Base-by-base conservation (phyloP, 1,140 invertebrate genomes). In the Elysia chlorotica region DNA sequence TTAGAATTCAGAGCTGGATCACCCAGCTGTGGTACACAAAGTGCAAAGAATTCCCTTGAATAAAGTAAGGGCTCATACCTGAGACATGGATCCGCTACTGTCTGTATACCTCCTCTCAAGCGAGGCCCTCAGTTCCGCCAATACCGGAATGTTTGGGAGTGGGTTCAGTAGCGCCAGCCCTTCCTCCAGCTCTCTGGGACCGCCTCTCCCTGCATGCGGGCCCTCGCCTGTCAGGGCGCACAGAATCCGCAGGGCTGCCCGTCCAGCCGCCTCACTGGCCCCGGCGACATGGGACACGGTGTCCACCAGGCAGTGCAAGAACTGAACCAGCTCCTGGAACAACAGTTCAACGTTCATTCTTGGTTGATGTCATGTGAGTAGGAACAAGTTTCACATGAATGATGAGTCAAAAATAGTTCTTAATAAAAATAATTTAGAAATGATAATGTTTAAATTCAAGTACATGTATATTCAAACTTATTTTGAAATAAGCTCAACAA, bases 241-340 rank as follows among this genome's bases (percentile, higher is more conserved):
- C n/a, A 36, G 38, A 37, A 25, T 57, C n/a, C 35, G 10, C n/a
- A n/a, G n/a, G 30, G 35, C 67, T 2, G 21, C 5, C 17, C 4
- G 30, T n/a, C 54, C 28, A 35, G 59, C 59, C 2, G 2, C 35
- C 25, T 41, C 33, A 59, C 53, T 69, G 19, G n/a, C n/a, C 19
- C 3, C 21, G 14, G 25, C 67, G 23, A 17, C 25, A 21, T 25
- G 10, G 21, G 61, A 37, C 48, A 57, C 35, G 25, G 56, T 54
- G 35, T 68, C 35, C 31, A 74, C n/a, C 62, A 72, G 71, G 19
- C 28, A 28, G 65, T 37, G 38, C 41, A 65, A 36, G 68, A 65
- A 65, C 35, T 38, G 71, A 25, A 25, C 36, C 14, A 68, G 38
- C 37, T 57, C 65, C 53, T 66, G 41, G n/a, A n/a, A 23, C 31